A percentile compares a stretch with the other conserved stretches of the same genome.
Evolutionary conservation across 2,797 vertebrate genomes (phyloP).

Genomic region (Sphenodon punctatus): DNA sequence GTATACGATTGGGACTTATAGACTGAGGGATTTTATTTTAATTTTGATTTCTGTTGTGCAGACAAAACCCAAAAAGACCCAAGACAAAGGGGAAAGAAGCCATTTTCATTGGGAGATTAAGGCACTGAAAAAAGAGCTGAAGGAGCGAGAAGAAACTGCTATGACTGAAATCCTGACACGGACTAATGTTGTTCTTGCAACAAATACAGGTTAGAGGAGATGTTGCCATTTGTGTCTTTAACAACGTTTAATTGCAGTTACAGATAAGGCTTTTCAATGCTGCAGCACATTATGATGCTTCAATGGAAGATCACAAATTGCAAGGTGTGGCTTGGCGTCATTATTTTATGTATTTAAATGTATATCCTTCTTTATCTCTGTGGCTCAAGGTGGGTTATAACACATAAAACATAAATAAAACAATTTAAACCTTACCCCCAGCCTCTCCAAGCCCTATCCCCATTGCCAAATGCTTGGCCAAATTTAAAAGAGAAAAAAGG

Average conservation of each 20-base stretch:
- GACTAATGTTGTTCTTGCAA: conserved; percentile 87
- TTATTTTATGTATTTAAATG: too few species aligned
- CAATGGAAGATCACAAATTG: neutral
- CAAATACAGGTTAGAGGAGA: conserved; percentile 85
- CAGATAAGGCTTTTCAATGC: neutral
- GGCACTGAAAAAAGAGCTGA: conserved; percentile 89
- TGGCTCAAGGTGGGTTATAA: too few species aligned
- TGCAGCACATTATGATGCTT: neutral
- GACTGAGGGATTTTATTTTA: neutral
- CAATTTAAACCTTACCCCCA: too few species aligned
- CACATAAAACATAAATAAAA: too few species aligned
- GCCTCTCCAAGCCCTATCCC: too few species aligned
- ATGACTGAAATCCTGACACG: conserved; percentile 82
- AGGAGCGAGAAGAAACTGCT: conserved; percentile 84
- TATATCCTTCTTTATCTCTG: too few species aligned
- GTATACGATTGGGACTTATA: too few species aligned
- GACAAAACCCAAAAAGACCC: conserved; percentile 82
- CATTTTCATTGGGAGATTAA: conserved; percentile 84
- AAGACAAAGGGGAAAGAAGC: conserved; percentile 82
- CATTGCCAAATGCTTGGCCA: too few species aligned
- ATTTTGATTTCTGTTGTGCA: conserved; percentile 26
- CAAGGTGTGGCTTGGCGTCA: neutral
- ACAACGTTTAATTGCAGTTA: neutral
- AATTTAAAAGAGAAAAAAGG: too few species aligned
- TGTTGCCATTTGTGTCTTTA: neutral